These are phyloP conservation scores for Rachycentron canadum DNA, from an alignment of 2,797 vertebrate genomes.

Conservation along the genomic window DNA sequence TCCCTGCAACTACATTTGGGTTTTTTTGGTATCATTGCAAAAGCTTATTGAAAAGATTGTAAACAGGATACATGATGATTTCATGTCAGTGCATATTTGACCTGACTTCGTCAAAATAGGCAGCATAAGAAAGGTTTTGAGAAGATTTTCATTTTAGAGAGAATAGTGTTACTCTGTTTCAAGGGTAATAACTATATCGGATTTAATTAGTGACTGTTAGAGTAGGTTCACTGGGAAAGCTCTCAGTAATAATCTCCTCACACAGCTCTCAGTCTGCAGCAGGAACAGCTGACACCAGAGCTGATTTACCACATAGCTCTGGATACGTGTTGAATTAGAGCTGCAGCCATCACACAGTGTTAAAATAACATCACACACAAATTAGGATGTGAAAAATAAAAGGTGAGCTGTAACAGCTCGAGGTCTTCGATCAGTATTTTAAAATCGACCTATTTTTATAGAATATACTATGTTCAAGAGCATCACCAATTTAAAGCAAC, in stretches of 20 bases:
- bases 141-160: neutral
- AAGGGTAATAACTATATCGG: neutral
- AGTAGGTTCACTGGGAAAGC: conserved; percentile 15
- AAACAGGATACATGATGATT: neutral
- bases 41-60: neutral
- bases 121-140: neutral
- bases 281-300: conserved; percentile 6
- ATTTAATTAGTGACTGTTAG: conserved; percentile 12
- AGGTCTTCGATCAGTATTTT: neutral
- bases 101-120: neutral
- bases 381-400: neutral
- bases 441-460: neutral
- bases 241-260: neutral
- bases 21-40: neutral
- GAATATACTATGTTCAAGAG: neutral
- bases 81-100: neutral
- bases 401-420: neutral
- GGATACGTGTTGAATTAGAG: neutral
- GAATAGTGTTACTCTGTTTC: neutral
- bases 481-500: too few relatives aligned
- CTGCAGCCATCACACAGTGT: neutral
- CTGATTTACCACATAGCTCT: conserved; percentile 11
- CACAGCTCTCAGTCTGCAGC: conserved; percentile 8
- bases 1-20: neutral
- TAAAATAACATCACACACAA: neutral